Base-by-base conservation (phyloP, 2,888 invertebrate genomes). In the Drosophila cyrtoloma region DNA sequence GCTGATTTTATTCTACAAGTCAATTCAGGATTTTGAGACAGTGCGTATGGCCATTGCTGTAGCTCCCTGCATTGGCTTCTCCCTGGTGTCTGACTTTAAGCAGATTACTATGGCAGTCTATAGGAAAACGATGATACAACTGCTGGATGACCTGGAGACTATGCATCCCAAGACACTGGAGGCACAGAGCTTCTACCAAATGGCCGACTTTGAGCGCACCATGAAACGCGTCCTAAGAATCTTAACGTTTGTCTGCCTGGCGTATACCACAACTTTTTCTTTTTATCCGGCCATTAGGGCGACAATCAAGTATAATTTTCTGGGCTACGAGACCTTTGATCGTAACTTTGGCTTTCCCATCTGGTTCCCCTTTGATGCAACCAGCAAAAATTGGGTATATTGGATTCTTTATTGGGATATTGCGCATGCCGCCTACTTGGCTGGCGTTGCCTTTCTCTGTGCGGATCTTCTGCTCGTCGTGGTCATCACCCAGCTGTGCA, bases 51-150 rank as follows among this genome's bases (percentile, higher is more conserved):
- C 91, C 26, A 91, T 92, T 37, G 92, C 92, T 0, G 85, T 92
- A 14, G 92, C 92, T 4, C 92, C 93, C 0, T 92, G 90, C 56
- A 84, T 93, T 66, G 92, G 90, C 3, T 91, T 92, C 64, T 88
- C 89, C 0, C 56, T 92, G 42, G 87, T 93, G 26, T 67, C 91
- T 0, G 84, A 91, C 42, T 90, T 85, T 5, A 93, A 92, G 58
- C 91, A 92, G 62, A 30, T 82, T 0, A 86, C 87, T 6, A 79
- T 93, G 71, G 88, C 67, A 0, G 26, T 71, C 1, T 75, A 89
- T 35, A 90, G 77, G 62, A 42, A 73, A 1, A 73, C 79, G 1
- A 37, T 93, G 32, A 71, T 77, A 1, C 26, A 67, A n/a, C 69
- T 92, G 39, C 83, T 93, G 9, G 77, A 89, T n/a, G 82, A 90